A percentile compares a stretch with the other conserved stretches of the same genome.
Conservation (phyloP, 1,140 invertebrate genomes). For the Tetranychus cinnabarinus region DNA sequence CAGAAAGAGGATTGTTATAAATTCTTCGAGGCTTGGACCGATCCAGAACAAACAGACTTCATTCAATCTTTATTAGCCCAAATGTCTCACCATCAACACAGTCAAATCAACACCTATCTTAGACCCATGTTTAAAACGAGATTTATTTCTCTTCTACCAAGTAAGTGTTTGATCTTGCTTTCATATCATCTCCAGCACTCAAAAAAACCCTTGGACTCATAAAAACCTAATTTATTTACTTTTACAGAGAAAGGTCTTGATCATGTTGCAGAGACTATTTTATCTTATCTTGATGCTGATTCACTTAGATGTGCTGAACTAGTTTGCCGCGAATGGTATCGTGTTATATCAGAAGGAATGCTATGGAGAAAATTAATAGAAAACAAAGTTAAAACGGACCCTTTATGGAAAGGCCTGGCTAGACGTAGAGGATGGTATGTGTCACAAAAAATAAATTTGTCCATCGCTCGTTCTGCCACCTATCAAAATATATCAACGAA, state of each 20-base stretch:
- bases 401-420: constrained; percentile 81
- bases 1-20: too few relatives aligned
- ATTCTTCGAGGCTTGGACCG: too few relatives aligned
- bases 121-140: constrained; percentile 97
- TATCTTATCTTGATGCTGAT: constrained; percentile 85
- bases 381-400: constrained; percentile 65
- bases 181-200: too few relatives aligned
- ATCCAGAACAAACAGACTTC: too few relatives aligned
- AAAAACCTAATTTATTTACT: too few relatives aligned
- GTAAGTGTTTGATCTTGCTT: constrained; percentile 64
- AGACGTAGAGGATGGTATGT: constrained; percentile 78
- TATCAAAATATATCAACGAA: too few relatives aligned
- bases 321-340: constrained; percentile 91
- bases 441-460: constrained; percentile 8
- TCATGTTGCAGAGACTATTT: too few relatives aligned
- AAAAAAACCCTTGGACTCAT: too few relatives aligned
- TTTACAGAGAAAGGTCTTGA: too few relatives aligned
- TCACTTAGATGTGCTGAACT: constrained; percentile 78
- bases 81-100: too few relatives aligned
- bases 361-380: constrained; percentile 92
- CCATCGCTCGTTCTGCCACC: constrained; percentile 11
- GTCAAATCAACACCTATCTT: constrained; percentile 85
- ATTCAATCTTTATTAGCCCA: too few relatives aligned
- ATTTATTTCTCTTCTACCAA: constrained; percentile 90
- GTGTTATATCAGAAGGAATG: constrained; percentile 93